Evolutionary conservation across 2,888 invertebrate genomes (phyloP).

Genomic region (Drosophila monieri): DNA sequence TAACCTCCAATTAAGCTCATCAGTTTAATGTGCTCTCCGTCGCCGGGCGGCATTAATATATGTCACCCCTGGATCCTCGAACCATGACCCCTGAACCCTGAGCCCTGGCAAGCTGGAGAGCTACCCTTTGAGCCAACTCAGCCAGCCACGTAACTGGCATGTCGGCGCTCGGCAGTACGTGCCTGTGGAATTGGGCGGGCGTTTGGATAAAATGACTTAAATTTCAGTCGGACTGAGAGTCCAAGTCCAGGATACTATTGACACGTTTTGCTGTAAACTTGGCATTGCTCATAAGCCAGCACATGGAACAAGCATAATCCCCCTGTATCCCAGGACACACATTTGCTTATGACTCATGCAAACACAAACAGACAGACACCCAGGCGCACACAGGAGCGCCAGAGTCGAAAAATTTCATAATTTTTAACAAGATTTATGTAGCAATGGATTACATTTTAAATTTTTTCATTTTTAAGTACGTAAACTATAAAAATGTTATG

Average conservation of each 20-base stretch:
- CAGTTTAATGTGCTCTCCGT: constrained; percentile 75
- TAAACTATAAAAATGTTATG: background rate
- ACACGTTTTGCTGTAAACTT: constrained; percentile 74
- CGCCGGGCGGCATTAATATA: constrained; percentile 71
- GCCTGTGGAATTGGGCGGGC: constrained; percentile 55
- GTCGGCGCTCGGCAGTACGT: constrained; percentile 65
- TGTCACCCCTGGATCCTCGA: constrained; percentile 48
- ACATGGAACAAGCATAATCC: constrained; percentile 74
- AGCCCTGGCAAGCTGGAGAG: background rate
- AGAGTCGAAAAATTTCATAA: background rate
- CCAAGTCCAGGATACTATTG: constrained; percentile 56
- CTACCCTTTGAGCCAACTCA: constrained; percentile 18
- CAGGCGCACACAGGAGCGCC: constrained; percentile 4
- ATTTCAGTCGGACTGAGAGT: constrained; percentile 57
- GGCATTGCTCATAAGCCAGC: constrained; percentile 68
- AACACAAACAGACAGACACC: constrained; percentile 34
- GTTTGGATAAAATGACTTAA: constrained; percentile 59
- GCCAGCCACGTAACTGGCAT: constrained; percentile 65
- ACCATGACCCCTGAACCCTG: constrained; percentile 5
- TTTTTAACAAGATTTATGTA: background rate
- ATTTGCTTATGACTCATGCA: constrained; percentile 70
- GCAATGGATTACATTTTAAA: background rate
- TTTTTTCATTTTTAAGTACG: background rate
- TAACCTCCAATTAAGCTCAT: constrained; percentile 79
- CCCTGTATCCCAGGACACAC: constrained; percentile 66